Base-by-base conservation (phyloP, 2,113 vertebrate species). In the Tauraco erythrolophus region DNA sequence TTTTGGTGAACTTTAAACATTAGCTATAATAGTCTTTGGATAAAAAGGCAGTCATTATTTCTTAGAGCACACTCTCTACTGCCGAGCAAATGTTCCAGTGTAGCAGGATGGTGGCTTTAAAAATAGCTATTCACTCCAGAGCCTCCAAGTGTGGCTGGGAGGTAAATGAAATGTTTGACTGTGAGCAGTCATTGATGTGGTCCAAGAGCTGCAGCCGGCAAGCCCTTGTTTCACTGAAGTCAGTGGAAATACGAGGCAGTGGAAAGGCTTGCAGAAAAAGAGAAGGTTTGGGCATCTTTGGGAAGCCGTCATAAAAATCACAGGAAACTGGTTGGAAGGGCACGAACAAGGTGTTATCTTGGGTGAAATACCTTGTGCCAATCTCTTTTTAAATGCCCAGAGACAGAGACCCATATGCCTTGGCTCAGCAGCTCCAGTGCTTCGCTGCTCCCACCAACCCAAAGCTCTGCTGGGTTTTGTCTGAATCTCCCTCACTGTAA, bases 1-100 rank as follows among this genome's bases (percentile, higher is more conserved):
- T 96, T 97, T 94, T 79, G 82, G 87, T 87, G 89, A 97, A 77
- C 84, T 94, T 94, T 96, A 96, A 94, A 92, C 92, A 91, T 80
- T 79, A 94, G 58, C 88, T 96, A 76, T 95, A 95, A 96, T 89
- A 91, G 82, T 71, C 76, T 92, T 83, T 77, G 84, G 89, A 92
- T 96, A 80, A 97, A 97, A 97, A 96, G 74, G 88, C 84, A 84
- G 60, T 91, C 89, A 95, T 96, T 96, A 95, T 97, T 97, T 94
- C 95, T 95, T 94, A 41, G 71, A 95, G 78, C 84, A 80, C 56
- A 23, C 62, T 93, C 57, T 90, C 92, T 94, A 89, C 94, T 91
- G 84, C 94, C 0, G 41, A 95, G 89, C 89, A 95, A 97, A 90
- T 14, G 79, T 96, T 94, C 88, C 80, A 91, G 1, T 70, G 82